Conservation (phyloP, 1,140 invertebrate genomes). For the Drosophila hydei region DNA sequence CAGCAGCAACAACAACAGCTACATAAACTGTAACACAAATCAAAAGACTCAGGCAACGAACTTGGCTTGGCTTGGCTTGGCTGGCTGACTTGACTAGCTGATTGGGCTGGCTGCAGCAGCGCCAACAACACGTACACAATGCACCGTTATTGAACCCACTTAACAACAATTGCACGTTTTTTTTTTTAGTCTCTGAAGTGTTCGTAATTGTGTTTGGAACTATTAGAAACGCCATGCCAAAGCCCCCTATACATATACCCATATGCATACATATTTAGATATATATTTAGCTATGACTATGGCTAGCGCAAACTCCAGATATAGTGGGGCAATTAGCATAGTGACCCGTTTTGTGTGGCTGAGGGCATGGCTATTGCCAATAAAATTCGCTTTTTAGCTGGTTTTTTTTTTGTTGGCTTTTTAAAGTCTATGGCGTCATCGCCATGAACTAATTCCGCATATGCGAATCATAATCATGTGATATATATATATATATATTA, state of each 20-base stretch:
- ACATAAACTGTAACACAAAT: slow-evolving; percentile 53
- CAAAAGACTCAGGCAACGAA: slow-evolving; percentile 72
- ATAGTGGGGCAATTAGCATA: slow-evolving; percentile 40
- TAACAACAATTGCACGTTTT: slow-evolving; percentile 39
- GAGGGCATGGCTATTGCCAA: slow-evolving; percentile 16
- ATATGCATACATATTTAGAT: slow-evolving; percentile 1
- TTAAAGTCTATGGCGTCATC: slow-evolving; percentile 48
- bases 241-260: slow-evolving; percentile 3
- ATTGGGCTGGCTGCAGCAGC: slow-evolving; percentile 23
- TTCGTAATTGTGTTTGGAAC: slow-evolving; percentile 34
- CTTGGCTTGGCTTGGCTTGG: slow-evolving; percentile 27
- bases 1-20: slow-evolving; percentile 5
- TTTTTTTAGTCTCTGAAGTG: slow-evolving; percentile 1
- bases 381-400: background rate
- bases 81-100: slow-evolving; percentile 42
- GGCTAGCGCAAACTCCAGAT: slow-evolving; percentile 5
- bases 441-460: slow-evolving; percentile 58
- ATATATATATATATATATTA: slow-evolving; percentile 14
- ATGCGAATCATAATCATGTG: slow-evolving; percentile 47
- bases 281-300: slow-evolving; percentile 3
- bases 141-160: slow-evolving; percentile 79
- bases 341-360: slow-evolving; percentile 31
- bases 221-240: slow-evolving; percentile 31
- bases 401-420: no score
- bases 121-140: slow-evolving; percentile 59